Conservation (phyloP, 1,140 invertebrate species). For the Hetaerina americana region DNA sequence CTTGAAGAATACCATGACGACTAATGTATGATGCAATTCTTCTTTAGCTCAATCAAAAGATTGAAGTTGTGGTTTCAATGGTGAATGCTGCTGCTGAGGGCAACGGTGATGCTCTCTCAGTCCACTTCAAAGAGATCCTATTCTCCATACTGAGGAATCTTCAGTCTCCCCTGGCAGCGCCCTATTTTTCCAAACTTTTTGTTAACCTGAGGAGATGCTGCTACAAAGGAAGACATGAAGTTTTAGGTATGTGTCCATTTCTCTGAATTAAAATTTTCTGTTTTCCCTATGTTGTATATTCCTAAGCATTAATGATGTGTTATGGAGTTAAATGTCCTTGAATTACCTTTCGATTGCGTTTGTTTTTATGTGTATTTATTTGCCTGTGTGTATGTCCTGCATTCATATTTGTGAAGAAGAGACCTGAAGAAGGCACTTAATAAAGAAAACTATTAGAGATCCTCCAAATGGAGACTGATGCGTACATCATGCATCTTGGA, state of each 20-base stretch:
- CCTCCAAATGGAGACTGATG: no score
- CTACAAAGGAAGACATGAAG: slow-evolving; percentile 22
- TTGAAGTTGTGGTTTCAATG: slow-evolving; percentile 47
- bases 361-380: no score
- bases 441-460: no score
- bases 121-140: slow-evolving; percentile 47
- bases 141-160: slow-evolving; percentile 45
- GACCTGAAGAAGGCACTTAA: no score
- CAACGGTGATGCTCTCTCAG: slow-evolving; percentile 43
- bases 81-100: slow-evolving; percentile 45
- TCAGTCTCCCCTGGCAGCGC: slow-evolving; percentile 54
- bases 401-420: no score
- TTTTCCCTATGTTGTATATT: no score
- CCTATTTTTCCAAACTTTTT: slow-evolving; percentile 45
- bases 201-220: slow-evolving; percentile 38
- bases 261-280: no score
- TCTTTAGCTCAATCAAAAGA: slow-evolving; percentile 43
- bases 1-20: slow-evolving; percentile 1
- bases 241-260: slow-evolving; percentile 19
- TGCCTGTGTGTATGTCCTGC: no score
- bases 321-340: no score
- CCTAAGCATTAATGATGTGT: no score
- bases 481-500: no score
- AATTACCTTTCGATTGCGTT: no score
- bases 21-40: slow-evolving; percentile 11